These are phyloP conservation scores for Cavia aperea DNA, from an alignment of 2,113 vertebrate species.

Conservation along the genomic window DNA sequence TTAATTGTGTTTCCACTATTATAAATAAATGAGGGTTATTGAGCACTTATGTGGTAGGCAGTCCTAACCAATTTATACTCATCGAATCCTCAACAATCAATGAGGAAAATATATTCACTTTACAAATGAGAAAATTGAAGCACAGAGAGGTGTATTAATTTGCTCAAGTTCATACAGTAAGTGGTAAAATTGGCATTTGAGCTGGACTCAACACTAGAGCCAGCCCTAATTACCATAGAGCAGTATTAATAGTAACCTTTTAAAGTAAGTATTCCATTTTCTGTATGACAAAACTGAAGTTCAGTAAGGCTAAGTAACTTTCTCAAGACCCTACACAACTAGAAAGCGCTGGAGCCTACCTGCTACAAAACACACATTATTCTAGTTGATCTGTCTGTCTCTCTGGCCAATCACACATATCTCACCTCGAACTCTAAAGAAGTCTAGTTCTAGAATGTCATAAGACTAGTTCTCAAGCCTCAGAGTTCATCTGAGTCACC, in stretches of 20 bases:
- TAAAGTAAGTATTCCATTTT: background rate
- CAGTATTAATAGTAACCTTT: constrained; percentile 6
- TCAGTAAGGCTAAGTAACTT: background rate
- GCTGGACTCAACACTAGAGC: background rate
- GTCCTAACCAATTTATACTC: background rate
- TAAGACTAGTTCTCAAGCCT: background rate
- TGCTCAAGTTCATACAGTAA: constrained; percentile 15
- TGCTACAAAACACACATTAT: background rate
- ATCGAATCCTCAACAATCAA: background rate
- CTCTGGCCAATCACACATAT: background rate
- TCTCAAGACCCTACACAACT: background rate
- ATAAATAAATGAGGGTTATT: background rate
- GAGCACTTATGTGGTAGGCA: background rate
- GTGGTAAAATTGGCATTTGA: background rate
- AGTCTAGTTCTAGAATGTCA: background rate
- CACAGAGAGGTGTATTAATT: constrained; percentile 6
- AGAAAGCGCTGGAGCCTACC: background rate
- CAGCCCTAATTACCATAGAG: constrained; percentile 8
- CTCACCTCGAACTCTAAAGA: background rate
- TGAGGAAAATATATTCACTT: constrained; percentile 21
- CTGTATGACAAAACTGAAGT: background rate
- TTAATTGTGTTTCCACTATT: constrained; percentile 3
- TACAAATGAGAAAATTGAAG: constrained; percentile 12
- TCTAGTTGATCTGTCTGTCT: background rate
- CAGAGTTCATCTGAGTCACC: background rate